Conservation (phyloP, 53 echinoderm and acorn worm genomes). For the Echinometra lucunter region DNA sequence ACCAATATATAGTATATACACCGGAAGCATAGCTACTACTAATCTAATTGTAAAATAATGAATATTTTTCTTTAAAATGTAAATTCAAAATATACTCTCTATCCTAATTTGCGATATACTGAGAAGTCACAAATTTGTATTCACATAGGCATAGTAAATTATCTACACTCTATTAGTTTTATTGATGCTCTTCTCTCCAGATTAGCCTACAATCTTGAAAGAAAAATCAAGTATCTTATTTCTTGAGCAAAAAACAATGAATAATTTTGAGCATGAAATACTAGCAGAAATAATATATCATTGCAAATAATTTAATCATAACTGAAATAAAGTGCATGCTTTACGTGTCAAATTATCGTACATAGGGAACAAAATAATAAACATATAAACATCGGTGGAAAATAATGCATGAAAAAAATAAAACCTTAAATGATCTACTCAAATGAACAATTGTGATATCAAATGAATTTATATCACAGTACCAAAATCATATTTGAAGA, state of each 20-base stretch:
- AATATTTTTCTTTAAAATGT: background rate
- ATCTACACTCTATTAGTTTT: background rate
- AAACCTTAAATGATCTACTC: background rate
- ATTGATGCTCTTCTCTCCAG: background rate
- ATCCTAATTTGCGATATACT: background rate
- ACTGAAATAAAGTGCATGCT: slow-evolving; percentile 18
- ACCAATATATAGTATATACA: background rate
- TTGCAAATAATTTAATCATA: slow-evolving; percentile 2
- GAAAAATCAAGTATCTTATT: background rate
- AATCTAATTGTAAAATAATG: background rate
- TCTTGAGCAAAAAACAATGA: background rate
- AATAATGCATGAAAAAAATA: background rate
- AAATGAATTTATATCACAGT: background rate
- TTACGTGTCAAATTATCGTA: background rate
- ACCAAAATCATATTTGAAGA: background rate
- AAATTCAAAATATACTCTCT: no score
- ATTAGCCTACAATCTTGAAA: background rate
- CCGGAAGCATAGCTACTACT: background rate
- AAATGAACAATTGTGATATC: background rate
- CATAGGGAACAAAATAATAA: background rate
- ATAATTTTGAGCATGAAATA: slow-evolving; percentile 1
- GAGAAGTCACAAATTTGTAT: background rate
- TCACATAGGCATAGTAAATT: background rate
- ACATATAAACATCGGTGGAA: background rate
- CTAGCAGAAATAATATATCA: background rate